Evolutionary conservation across 2,888 invertebrate species (phyloP), one percentile per base, ranked within the genome.

Genomic region (Tetragonisca angustula): DNA sequence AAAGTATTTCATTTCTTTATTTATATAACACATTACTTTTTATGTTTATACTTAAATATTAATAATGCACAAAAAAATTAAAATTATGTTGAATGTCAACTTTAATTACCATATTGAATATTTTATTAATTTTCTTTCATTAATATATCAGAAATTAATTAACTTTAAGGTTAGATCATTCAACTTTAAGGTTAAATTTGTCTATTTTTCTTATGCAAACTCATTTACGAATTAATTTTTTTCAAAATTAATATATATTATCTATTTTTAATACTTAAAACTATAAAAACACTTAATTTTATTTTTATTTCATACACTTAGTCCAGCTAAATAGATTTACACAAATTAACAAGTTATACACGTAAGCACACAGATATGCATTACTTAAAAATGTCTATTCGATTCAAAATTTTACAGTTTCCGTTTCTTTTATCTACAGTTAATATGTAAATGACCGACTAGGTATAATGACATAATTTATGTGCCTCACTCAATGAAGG

Each of bases 41-140:
- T 9, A 56, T 27, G 32, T 15, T 32, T 13, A 54, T 49, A 6
- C 54, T 54, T 2, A 49, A 27, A 3, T 32, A 9, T 13, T 17
- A 27, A 24, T 24, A 24, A 4, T 67, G 15, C 13, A 36, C 64
- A 70, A 54, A 50, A 32, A 11, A 13, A 21, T 32, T 79, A 49
- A 62, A 64, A 79, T 24, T 27, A 43, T 49, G n/a, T 43, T 36
- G 9, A 49, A 27, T 61, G 17, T 27, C 19, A 59, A 54, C 32
- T 62, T 62, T 17, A 17, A 62, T 80, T 81, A 81, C 82, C 81
- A 82, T 72, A 19, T 70, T 80, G 49, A 36, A 52, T 69, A 54
- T 65, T 13, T 79, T 59, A 50, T 15, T 9, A 24, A 17, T 56
- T 56, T 54, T 32, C 24, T n/a, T 27, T 21, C 32, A 50, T 24